These are phyloP conservation scores for Pampus argenteus DNA, from an alignment of 2,797 vertebrate species.

Conservation along the genomic window DNA sequence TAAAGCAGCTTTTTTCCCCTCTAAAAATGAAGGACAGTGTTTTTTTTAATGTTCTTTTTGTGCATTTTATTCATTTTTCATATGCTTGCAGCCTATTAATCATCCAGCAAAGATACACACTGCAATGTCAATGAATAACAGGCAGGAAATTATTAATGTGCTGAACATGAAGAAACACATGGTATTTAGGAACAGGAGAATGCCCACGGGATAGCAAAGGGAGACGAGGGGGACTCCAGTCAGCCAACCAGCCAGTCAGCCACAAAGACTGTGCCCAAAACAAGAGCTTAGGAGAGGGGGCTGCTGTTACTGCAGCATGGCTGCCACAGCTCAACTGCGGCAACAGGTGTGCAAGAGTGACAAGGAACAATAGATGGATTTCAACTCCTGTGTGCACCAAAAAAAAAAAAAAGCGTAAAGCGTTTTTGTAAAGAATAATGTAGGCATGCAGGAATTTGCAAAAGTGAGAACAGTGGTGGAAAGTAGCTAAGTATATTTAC, in stretches of 20 bases:
- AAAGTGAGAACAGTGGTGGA: background rate
- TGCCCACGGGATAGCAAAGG: conserved; percentile 58
- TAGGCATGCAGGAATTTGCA: background rate
- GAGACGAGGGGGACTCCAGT: conserved; percentile 62
- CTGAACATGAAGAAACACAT: conserved; percentile 78
- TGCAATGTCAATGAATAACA: conserved; percentile 59
- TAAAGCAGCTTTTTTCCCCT: conserved; percentile 54
- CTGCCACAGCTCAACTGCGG: conserved; percentile 72
- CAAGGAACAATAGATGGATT: conserved; percentile 68
- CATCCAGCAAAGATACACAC: conserved; percentile 68
- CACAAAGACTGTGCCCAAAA: conserved; percentile 76
- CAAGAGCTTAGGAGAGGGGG: conserved; percentile 72
- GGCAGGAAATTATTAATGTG: conserved; percentile 78
- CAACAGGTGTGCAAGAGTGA: conserved; percentile 84
- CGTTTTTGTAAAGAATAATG: background rate
- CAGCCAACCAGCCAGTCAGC: conserved; percentile 43
- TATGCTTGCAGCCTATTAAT: conserved; percentile 69
- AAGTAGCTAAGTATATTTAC: background rate
- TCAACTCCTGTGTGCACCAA: conserved; percentile 39
- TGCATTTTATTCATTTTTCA: conserved; percentile 68
- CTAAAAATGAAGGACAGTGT: conserved; percentile 31
- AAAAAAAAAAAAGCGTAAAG: too few species aligned
- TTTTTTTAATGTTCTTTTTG: conserved; percentile 34
- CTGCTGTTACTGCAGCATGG: conserved; percentile 56
- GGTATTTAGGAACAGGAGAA: conserved; percentile 79